Evolutionary conservation across 2,797 vertebrate species (phyloP).

Genomic region (Mormyrops boulengeri): DNA sequence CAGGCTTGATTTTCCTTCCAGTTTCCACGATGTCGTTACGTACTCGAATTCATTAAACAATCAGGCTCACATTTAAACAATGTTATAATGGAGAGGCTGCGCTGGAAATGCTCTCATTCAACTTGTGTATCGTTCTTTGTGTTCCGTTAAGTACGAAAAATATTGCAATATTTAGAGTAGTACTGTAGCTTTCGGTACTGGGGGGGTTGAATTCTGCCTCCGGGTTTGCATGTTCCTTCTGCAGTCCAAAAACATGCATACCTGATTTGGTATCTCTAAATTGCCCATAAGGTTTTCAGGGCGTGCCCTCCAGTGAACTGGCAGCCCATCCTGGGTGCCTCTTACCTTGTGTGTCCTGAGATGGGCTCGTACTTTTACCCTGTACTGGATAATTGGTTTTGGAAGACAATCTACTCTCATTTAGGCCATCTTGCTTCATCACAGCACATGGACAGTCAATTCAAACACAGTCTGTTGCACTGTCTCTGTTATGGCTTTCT

Average conservation of each 20-base stretch:
- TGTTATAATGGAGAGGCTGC: neutral
- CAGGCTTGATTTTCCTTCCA: neutral
- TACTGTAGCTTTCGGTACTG: neutral
- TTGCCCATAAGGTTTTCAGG: neutral
- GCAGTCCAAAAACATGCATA: neutral
- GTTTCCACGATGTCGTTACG: neutral
- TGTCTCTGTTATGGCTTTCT: neutral
- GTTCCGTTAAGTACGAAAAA: neutral
- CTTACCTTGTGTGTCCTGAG: neutral
- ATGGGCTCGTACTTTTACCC: neutral
- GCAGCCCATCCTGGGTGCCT: neutral
- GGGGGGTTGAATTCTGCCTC: neutral
- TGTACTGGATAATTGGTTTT: neutral
- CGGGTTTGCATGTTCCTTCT: neutral
- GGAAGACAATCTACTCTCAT: neutral
- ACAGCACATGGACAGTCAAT: neutral
- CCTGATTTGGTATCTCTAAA: neutral
- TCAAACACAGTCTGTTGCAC: neutral
- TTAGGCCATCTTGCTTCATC: neutral
- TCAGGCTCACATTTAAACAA: neutral
- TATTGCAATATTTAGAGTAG: neutral
- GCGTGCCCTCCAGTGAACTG: neutral
- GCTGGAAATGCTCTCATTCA: neutral
- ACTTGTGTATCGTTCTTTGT: neutral
- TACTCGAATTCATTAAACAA: neutral